Percentiles rank a stretch among this genome's conserved stretches.
Evolutionary conservation across 2,888 invertebrate genomes (phyloP).

Genomic region (Euzophera pinguis): DNA sequence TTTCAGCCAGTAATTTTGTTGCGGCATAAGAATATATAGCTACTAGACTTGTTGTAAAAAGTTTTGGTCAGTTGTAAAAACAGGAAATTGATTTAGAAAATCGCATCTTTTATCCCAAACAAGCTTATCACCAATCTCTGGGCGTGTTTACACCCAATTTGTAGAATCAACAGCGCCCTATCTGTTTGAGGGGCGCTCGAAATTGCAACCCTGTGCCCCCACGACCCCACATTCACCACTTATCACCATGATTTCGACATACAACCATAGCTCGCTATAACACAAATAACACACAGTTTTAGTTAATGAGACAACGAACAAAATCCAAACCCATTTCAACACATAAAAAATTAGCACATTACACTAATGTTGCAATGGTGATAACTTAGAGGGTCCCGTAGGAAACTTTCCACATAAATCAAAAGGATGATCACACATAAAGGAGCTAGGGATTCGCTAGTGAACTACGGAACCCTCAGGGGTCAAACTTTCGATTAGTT

Average conservation of each 20-base stretch:
- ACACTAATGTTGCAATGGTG: slow-evolving; percentile 73
- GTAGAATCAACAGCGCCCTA: slow-evolving; percentile 24
- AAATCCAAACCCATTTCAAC: slow-evolving; percentile 77
- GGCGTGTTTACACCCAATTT: slow-evolving; percentile 32
- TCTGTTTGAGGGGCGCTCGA: slow-evolving; percentile 12
- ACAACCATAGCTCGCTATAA: slow-evolving; percentile 73
- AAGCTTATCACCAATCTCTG: slow-evolving; percentile 33
- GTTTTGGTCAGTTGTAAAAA: neutral
- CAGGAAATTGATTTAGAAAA: neutral
- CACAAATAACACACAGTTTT: slow-evolving; percentile 78
- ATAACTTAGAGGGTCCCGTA: slow-evolving; percentile 64
- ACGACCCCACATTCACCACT: slow-evolving; percentile 42
- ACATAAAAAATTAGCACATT: slow-evolving; percentile 75
- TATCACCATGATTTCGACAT: slow-evolving; percentile 52
- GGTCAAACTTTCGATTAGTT: slow-evolving; percentile 42
- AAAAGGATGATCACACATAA: slow-evolving; percentile 26
- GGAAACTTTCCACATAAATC: slow-evolving; percentile 29
- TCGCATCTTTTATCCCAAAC: neutral
- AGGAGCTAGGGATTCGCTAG: slow-evolving; percentile 39
- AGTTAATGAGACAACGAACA: slow-evolving; percentile 78
- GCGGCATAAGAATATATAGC: neutral
- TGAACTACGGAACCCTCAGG: slow-evolving; percentile 65
- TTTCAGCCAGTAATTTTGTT: too few species aligned
- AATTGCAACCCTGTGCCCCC: slow-evolving; percentile 39
- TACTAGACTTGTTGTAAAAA: neutral